These are phyloP conservation scores for Eupithecia pulchellata DNA, from an alignment of 2,888 invertebrate genomes.

Conservation along the genomic window DNA sequence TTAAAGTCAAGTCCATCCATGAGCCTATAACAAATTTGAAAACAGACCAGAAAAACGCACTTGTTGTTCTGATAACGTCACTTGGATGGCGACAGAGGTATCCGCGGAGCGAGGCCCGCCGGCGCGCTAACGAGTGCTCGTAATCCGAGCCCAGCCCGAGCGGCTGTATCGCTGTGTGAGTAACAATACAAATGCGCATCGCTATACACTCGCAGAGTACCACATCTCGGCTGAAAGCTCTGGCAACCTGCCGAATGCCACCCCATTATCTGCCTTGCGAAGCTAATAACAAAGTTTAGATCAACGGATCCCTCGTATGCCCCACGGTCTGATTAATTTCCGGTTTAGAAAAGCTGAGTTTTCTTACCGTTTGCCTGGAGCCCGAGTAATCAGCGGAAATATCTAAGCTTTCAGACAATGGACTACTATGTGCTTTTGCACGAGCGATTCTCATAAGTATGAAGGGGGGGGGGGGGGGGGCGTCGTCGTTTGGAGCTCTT, in stretches of 20 bases:
- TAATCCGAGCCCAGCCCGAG: constrained; percentile 10
- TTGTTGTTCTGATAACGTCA: neutral
- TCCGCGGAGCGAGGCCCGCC: neutral
- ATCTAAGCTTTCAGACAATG: constrained; percentile 7
- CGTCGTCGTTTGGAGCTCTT: neutral
- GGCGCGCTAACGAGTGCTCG: neutral
- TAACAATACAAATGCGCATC: constrained; percentile 9
- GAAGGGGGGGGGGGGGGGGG: neutral
- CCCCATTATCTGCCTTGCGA: constrained; percentile 8
- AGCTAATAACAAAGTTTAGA: constrained; percentile 14
- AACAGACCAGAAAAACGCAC: neutral
- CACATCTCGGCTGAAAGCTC: constrained; percentile 5
- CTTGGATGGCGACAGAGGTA: neutral
- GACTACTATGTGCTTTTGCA: neutral
- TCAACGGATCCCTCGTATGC: constrained; percentile 1
- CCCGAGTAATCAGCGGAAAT: constrained; percentile 10
- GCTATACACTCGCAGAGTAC: constrained; percentile 23
- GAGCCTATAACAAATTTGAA: neutral
- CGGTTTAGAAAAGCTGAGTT: constrained; percentile 14
- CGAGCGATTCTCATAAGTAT: neutral
- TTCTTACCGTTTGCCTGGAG: constrained; percentile 8
- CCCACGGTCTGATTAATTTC: constrained; percentile 12
- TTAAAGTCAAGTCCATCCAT: neutral
- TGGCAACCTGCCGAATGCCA: constrained; percentile 10
- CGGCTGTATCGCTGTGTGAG: neutral